Base-by-base conservation (phyloP, 2,888 invertebrate genomes). In the Hemaris fuciformis region DNA sequence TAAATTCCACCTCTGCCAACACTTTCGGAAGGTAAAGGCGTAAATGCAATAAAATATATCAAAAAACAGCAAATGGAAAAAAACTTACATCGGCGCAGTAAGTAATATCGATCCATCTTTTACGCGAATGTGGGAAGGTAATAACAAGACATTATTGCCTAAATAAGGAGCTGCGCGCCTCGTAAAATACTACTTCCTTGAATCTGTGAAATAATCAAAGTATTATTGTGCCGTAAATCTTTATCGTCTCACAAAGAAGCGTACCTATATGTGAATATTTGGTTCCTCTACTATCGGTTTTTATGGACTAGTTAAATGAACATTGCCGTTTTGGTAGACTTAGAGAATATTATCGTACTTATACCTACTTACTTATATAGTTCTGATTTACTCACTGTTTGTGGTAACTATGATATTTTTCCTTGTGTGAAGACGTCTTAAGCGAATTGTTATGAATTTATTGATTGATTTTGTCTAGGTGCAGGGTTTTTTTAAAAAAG, bases 121-220 rank as follows among this genome's bases (percentile, higher is more conserved):
- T 74, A 79, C 74, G 73, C 74, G 76, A 73, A 71, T 75, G 74
- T 68, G 75, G 75, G 77, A 74, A 76, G 79, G 80, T 78, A 82
- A 84, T 83, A 81, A 77, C 75, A 73, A 73, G 75, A 81, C 80
- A 85, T 88, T 86, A 88, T 87, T 85, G 77, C 84, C 81, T 81
- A 84, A 88, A 85, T 88, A 87, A 85, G 84, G 78, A 84, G 79
- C 82, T 80, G 81, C 81, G 80, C 81, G 83, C 79, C 79, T 80
- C 87, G 83, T 89, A 90, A 89, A 90, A 83, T 78, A 84, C 83
- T 81, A 88, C 83, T 85, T 85, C 81, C 83, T 80, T 77, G 85
- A 89, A 89, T 88, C 88, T 87, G 83, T 84, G 85, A 87, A 84
- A 88, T 89, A 87, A 88, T 88, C 88, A 88, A 87, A 89, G 87